Evolutionary conservation across 2,113 vertebrate species (phyloP), one percentile per base, ranked within the genome.

Genomic region (Mohoua ochrocephala): DNA sequence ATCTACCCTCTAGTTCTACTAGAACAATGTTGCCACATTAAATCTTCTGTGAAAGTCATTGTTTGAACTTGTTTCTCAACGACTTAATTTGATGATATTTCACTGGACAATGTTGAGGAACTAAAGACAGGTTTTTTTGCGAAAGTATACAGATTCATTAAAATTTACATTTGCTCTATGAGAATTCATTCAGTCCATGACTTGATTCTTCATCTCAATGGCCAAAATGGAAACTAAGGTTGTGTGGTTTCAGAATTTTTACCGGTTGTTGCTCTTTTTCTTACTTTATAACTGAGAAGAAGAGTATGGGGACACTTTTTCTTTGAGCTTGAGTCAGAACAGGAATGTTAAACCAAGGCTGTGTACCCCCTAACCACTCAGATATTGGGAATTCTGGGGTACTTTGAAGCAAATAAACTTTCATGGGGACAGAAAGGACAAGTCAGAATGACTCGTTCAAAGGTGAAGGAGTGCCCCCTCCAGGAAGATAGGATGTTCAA

Each of bases 401-500:
- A 21, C 2, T 18, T 13, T 87, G 70, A 82, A 81, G 28, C 20
- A 85, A 73, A 64, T 31, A 39, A 87, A 37, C 14, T 45, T 94
- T 33, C 20, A 21, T 45, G 57, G 64, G 18, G 63, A 42, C 60
- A 84, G 64, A 75, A 90, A 78, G 20, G 83, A 67, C 50, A 84
- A 86, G 17, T 57, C 27, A 91, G 35, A 71, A 71, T 67, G 39
- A n/a, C 19, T 50, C 80, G 71, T 94, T 95, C 56, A 75, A 91
- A 97, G 89, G 95, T 59, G 84, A 93, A 56, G 81, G 91, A 94
- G 69, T 95, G 96, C 91, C 86, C 89, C 89, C 95, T 97, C 95
- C 95, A 96, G 91, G 94, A 92, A 84, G 74, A 89, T 0, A 71
- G 35, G 42, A 56, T 89, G 73, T 52, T 95, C 89, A 82, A 91